A percentile compares a stretch with the other conserved stretches of the same genome.
Conservation (phyloP, 1,140 invertebrate genomes). For the Pseudobourletiella spinata region DNA sequence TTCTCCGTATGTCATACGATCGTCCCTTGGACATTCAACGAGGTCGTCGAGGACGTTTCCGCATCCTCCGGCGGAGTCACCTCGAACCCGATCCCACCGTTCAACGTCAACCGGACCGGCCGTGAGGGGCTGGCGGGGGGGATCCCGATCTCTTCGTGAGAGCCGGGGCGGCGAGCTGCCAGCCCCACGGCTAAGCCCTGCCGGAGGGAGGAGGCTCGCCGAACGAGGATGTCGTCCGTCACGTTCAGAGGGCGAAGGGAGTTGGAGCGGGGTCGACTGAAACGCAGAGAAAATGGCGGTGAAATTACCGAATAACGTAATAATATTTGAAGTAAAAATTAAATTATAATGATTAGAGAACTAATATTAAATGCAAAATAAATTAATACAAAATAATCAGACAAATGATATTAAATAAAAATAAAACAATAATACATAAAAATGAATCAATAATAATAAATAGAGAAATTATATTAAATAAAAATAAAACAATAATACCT, state of each 20-base stretch:
- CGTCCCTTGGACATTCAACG: conserved; percentile 66
- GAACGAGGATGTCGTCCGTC: conserved; percentile 65
- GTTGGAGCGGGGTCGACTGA: conserved; percentile 63
- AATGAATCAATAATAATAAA: too few species aligned
- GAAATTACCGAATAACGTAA: background rate
- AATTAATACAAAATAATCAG: too few species aligned
- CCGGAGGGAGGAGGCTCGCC: conserved; percentile 72
- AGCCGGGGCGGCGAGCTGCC: conserved; percentile 16
- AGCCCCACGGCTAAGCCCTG: conserved; percentile 51
- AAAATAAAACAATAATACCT: too few species aligned
- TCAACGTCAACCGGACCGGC: conserved; percentile 64
- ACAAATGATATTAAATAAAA: too few species aligned
- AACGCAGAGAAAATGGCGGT: background rate
- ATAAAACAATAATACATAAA: too few species aligned
- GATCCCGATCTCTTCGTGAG: conserved; percentile 30
- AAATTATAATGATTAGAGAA: background rate
- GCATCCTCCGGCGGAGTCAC: conserved; percentile 70
- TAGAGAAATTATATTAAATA: too few species aligned
- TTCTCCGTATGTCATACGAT: conserved; percentile 62
- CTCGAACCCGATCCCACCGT: conserved; percentile 77
- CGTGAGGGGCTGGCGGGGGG: conserved; percentile 44
- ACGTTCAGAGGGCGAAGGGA: conserved; percentile 61
- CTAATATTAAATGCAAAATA: too few species aligned
- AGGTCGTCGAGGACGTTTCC: conserved; percentile 49
- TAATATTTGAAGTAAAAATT: background rate